Percentiles rank a stretch among this genome's conserved stretches.
phyloP scores from a whole-genome alignment of 2,888 invertebrate genomes.

The Apodemia duryi region DNA sequence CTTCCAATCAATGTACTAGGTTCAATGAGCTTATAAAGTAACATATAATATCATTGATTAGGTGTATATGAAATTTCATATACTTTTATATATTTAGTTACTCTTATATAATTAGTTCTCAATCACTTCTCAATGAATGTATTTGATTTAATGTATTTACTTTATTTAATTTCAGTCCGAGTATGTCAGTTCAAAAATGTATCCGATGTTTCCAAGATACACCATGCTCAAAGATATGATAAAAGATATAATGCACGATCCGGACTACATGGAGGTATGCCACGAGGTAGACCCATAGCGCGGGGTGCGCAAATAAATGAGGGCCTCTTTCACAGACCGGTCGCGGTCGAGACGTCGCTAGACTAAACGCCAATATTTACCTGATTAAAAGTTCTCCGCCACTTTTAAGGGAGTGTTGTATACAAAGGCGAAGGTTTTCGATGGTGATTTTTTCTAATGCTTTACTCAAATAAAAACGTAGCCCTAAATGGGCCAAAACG shows the following conservation, averaged over 20 bases:
- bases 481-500: background rate
- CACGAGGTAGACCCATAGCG: constrained; percentile 91
- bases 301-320: constrained; percentile 79
- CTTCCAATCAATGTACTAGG: too few species aligned
- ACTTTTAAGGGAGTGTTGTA: constrained; percentile 19
- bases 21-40: too few species aligned
- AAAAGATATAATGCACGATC: constrained; percentile 95
- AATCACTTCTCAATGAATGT: too few species aligned
- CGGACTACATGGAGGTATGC: constrained; percentile 98
- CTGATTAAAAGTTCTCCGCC: constrained; percentile 20
- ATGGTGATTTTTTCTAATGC: background rate
- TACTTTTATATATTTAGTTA: too few species aligned
- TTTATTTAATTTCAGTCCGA: constrained; percentile 81
- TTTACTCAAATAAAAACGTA: background rate
- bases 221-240: constrained; percentile 98
- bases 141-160: background rate
- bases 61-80: too few species aligned
- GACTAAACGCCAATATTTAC: constrained; percentile 27
- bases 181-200: constrained; percentile 94
- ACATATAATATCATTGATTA: too few species aligned
- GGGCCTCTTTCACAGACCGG: constrained; percentile 70
- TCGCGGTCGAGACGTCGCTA: constrained; percentile 68
- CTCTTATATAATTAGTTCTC: too few species aligned
- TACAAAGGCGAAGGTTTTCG: constrained; percentile 16
- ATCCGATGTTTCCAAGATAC: constrained; percentile 96